Conservation (phyloP, 2,113 vertebrate genomes). For the Pangasianodon hypophthalmus region DNA sequence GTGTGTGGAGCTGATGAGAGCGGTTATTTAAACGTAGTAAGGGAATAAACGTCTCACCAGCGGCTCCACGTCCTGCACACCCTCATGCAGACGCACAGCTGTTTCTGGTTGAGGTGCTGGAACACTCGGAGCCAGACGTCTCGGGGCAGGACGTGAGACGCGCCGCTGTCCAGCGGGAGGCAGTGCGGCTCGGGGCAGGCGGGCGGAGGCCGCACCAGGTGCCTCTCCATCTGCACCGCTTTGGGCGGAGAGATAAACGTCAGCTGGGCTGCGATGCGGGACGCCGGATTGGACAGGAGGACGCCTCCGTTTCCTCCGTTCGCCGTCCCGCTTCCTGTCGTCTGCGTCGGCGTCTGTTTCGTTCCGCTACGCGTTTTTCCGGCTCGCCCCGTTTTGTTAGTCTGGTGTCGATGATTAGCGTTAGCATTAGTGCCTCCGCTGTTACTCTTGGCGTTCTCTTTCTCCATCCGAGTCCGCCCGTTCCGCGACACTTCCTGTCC, state of each 20-base stretch:
- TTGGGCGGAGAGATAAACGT: constrained; percentile 82
- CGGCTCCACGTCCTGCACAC: constrained; percentile 92
- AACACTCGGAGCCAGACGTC: constrained; percentile 87
- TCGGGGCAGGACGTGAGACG: constrained; percentile 82
- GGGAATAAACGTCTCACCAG: constrained; percentile 72
- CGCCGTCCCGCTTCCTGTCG: constrained; percentile 57
- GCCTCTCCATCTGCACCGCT: constrained; percentile 85
- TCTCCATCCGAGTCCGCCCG: constrained; percentile 71
- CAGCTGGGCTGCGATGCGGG: constrained; percentile 74
- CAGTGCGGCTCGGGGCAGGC: constrained; percentile 88
- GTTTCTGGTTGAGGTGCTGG: constrained; percentile 82
- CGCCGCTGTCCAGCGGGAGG: constrained; percentile 83
- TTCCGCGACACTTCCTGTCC: constrained; percentile 73
- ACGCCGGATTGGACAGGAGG: constrained; percentile 15
- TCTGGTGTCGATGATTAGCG: constrained; percentile 70
- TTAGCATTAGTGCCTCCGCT: constrained; percentile 53
- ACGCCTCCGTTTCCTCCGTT: constrained; percentile 61
- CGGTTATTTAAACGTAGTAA: no score
- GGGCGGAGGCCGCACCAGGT: constrained; percentile 85
- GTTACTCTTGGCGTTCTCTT: constrained; percentile 69
- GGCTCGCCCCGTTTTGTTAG: constrained; percentile 55
- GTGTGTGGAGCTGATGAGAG: not conserved
- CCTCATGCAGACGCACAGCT: constrained; percentile 90
- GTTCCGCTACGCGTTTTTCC: constrained; percentile 68
- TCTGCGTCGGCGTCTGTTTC: constrained; percentile 52